Evolutionary conservation across 2,888 invertebrate genomes (phyloP).

Genomic region (Drosophila birchii): DNA sequence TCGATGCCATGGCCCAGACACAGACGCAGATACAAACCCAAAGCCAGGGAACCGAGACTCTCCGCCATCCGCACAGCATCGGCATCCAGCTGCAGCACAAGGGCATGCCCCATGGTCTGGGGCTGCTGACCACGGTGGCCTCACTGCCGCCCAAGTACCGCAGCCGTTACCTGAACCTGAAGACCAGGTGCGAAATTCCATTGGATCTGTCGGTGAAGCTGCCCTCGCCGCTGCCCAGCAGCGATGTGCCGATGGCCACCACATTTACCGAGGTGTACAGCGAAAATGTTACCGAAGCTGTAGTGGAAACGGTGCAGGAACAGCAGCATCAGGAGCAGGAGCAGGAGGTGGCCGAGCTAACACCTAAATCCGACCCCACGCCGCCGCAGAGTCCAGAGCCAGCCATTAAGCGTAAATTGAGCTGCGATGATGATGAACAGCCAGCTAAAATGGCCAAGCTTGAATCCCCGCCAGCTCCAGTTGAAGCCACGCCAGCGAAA

Average conservation of each 20-base stretch:
- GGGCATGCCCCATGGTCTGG: slow-evolving; percentile 82
- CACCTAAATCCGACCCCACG: slow-evolving; percentile 86
- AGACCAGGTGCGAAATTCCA: slow-evolving; percentile 85
- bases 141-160: slow-evolving; percentile 84
- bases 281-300: slow-evolving; percentile 46
- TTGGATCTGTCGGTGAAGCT: slow-evolving; percentile 91
- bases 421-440: slow-evolving; percentile 21
- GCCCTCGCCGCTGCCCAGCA: slow-evolving; percentile 61
- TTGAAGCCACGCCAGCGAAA: slow-evolving; percentile 77
- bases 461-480: neutral
- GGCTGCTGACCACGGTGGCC: slow-evolving; percentile 84
- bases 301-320: neutral
- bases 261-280: slow-evolving; percentile 78
- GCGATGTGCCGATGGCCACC: slow-evolving; percentile 77
- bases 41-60: slow-evolving; percentile 44
- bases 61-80: slow-evolving; percentile 68
- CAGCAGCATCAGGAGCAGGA: neutral
- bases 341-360: neutral
- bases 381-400: slow-evolving; percentile 89
- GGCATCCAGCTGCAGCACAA: slow-evolving; percentile 78
- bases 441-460: slow-evolving; percentile 30
- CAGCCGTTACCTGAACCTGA: slow-evolving; percentile 83
- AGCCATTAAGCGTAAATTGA: slow-evolving; percentile 69
- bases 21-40: slow-evolving; percentile 40
- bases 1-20: slow-evolving; percentile 59